Conservation (phyloP, 2,888 invertebrate species). For the Didymodactylos carnosus region DNA sequence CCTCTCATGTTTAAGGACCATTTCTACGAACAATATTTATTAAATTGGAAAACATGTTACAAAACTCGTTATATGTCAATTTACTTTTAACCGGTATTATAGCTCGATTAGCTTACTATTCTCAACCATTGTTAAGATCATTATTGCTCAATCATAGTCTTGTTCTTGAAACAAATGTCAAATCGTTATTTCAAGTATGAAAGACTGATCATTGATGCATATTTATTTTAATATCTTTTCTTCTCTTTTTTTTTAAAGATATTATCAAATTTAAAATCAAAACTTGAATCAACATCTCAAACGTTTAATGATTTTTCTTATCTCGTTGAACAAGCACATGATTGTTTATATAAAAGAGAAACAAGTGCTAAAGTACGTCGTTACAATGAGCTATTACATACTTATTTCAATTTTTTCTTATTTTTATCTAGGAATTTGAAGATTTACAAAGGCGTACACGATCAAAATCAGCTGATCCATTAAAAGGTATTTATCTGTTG, state of each 20-base stretch:
- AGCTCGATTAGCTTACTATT: constrained; percentile 62
- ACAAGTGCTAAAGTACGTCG: not conserved
- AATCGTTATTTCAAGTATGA: constrained; percentile 64
- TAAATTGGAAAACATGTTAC: constrained; percentile 60
- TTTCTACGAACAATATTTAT: constrained; percentile 59
- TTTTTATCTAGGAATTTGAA: not conserved
- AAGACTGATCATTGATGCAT: not conserved
- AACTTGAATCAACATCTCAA: not conserved
- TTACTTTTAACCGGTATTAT: constrained; percentile 67
- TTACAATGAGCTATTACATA: not conserved
- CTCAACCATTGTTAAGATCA: constrained; percentile 66
- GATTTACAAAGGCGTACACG: not conserved
- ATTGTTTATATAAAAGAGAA: not conserved
- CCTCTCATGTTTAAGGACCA: constrained; percentile 42
- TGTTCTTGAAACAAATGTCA: constrained; percentile 68
- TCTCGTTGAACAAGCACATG: not conserved
- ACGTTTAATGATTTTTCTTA: not conserved
- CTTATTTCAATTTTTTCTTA: not conserved
- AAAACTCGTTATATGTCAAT: constrained; percentile 63
- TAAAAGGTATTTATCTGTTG: not conserved
- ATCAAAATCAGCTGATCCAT: not conserved
- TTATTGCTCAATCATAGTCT: constrained; percentile 64
- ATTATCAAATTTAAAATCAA: not conserved
- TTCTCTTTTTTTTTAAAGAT: not conserved
- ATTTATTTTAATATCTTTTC: not conserved